Conservation (phyloP, 2,113 vertebrate species). For the Labeo rohita region DNA sequence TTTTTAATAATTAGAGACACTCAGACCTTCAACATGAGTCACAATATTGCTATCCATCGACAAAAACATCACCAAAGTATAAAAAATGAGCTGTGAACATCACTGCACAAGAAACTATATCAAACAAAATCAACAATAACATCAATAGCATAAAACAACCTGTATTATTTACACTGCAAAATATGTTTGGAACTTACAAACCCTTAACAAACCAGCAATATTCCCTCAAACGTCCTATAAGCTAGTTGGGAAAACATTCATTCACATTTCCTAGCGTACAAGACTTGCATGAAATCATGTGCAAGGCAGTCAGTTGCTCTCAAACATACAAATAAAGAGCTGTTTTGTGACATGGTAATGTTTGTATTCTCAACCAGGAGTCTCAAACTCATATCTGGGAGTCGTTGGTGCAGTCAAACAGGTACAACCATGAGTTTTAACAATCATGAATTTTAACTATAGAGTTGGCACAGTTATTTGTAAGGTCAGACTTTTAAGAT, state of each 20-base stretch:
- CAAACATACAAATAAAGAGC: background rate
- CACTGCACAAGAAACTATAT: background rate
- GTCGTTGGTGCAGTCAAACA: background rate
- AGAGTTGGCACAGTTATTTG: background rate
- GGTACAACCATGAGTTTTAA: background rate
- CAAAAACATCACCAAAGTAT: background rate
- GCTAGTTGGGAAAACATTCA: background rate
- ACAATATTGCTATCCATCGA: background rate
- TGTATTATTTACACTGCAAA: no score
- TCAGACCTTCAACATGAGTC: background rate
- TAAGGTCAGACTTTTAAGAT: background rate
- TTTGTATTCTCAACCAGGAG: background rate
- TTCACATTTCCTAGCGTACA: background rate
- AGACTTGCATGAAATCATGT: background rate
- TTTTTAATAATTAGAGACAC: background rate
- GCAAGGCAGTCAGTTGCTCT: background rate
- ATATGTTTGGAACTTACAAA: background rate
- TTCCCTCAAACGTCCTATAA: no score
- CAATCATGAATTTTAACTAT: background rate
- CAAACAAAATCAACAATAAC: background rate
- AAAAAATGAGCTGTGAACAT: background rate
- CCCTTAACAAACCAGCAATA: background rate
- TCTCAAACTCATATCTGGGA: background rate
- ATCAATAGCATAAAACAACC: background rate
- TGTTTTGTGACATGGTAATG: background rate